phyloP scores from a whole-genome alignment of 2,113 vertebrate genomes.

The Marcusenius ussheri region DNA sequence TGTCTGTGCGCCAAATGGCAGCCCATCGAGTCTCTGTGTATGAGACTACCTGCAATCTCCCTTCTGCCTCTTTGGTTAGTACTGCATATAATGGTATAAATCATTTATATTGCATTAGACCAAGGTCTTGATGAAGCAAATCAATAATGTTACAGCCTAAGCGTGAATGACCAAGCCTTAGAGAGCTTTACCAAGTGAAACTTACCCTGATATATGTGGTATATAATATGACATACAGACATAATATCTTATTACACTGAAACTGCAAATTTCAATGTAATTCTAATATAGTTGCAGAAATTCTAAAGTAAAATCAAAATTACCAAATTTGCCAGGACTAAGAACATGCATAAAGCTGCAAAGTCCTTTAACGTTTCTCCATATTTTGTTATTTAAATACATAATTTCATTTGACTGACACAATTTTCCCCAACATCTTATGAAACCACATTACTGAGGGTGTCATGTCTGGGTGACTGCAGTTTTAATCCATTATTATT shows the following conservation, averaged over 20 bases:
- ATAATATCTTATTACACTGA: background rate
- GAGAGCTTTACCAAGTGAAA: background rate
- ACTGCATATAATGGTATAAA: background rate
- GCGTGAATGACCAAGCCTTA: background rate
- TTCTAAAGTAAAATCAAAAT: background rate
- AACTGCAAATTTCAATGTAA: background rate
- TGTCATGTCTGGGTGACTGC: background rate
- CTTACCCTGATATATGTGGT: background rate
- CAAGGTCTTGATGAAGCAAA: background rate
- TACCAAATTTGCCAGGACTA: background rate
- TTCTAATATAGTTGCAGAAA: background rate
- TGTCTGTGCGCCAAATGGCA: background rate
- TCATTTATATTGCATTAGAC: conserved; percentile 9
- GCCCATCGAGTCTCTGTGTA: background rate
- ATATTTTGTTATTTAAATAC: background rate
- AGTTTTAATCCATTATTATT: background rate
- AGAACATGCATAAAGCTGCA: background rate
- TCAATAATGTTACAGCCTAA: background rate
- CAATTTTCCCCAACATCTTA: background rate
- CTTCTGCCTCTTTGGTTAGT: background rate
- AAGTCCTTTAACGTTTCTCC: background rate
- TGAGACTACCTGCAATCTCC: background rate
- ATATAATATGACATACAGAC: background rate
- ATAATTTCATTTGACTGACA: background rate
- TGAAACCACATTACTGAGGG: background rate